A percentile compares a stretch with the other conserved stretches of the same genome.
Conservation (phyloP, 2,113 vertebrate genomes). For the Petaurus breviceps region DNA sequence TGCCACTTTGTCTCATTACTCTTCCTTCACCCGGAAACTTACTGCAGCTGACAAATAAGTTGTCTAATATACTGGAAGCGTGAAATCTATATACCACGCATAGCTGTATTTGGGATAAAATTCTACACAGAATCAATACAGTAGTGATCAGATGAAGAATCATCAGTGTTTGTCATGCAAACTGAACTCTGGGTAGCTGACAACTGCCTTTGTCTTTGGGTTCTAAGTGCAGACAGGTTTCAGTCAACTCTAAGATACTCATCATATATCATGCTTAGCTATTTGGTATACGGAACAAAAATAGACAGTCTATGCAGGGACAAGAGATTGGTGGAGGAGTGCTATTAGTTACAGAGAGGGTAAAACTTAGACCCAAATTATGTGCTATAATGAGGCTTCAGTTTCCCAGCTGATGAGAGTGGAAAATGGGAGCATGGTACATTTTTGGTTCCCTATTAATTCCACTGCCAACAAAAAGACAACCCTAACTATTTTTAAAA, state of each 20-base stretch:
- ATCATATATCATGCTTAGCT: slow-evolving; percentile 20
- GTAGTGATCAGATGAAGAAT: slow-evolving; percentile 2
- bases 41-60: slow-evolving; percentile 57
- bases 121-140: slow-evolving; percentile 42
- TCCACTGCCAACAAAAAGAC: slow-evolving; percentile 58
- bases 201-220: slow-evolving; percentile 42
- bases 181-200: neutral
- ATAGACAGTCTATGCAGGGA: neutral
- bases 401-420: slow-evolving; percentile 17
- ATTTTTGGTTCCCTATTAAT: slow-evolving; percentile 34
- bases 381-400: slow-evolving; percentile 34
- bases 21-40: slow-evolving; percentile 62
- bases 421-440: slow-evolving; percentile 33
- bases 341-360: slow-evolving; percentile 19
- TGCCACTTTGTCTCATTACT: slow-evolving; percentile 60
- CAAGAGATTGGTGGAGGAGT: slow-evolving; percentile 6
- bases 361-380: slow-evolving; percentile 45
- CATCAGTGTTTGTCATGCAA: neutral
- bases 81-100: neutral
- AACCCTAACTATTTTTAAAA: slow-evolving; percentile 63
- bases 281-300: slow-evolving; percentile 25
- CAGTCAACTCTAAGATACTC: slow-evolving; percentile 28
- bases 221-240: slow-evolving; percentile 41
- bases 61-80: slow-evolving; percentile 35
- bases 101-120: neutral